Percentiles rank a stretch among this genome's conserved stretches.
Evolutionary conservation across 2,113 vertebrate species (phyloP).

Genomic region (Copsychus sechellarum): DNA sequence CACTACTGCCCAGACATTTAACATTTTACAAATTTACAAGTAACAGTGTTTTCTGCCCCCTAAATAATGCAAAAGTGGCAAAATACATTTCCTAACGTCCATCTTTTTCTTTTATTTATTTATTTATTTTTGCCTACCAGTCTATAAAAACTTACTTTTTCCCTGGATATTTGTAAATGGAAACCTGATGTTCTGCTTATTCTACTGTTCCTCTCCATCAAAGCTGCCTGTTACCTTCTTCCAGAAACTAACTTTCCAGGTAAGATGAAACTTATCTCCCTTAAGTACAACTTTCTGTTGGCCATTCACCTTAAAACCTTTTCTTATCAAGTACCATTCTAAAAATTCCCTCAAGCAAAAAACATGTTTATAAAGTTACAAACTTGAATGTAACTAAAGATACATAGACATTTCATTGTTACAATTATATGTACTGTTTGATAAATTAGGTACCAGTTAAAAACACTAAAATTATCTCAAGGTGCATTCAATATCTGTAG

Average conservation of each 20-base stretch:
- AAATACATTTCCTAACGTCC: slow-evolving; percentile 69
- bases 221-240: slow-evolving; percentile 36
- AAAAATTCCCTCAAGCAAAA: slow-evolving; percentile 79
- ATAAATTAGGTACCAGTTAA: slow-evolving; percentile 88
- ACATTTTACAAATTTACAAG: slow-evolving; percentile 79
- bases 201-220: slow-evolving; percentile 7
- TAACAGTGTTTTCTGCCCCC: slow-evolving; percentile 66
- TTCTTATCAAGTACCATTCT: slow-evolving; percentile 70
- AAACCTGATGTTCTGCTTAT: slow-evolving; percentile 70
- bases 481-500: slow-evolving; percentile 85
- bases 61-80: slow-evolving; percentile 77
- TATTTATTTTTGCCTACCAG: slow-evolving; percentile 40
- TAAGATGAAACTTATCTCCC: slow-evolving; percentile 50
- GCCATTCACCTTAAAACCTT: slow-evolving; percentile 54
- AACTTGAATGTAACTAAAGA: slow-evolving; percentile 84
- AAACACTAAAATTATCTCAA: slow-evolving; percentile 85
- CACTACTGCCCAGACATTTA: slow-evolving; percentile 76
- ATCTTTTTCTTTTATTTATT: slow-evolving; percentile 44
- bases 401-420: slow-evolving; percentile 83
- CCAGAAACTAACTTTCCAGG: slow-evolving; percentile 33
- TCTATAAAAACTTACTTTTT: slow-evolving; percentile 69
- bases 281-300: slow-evolving; percentile 12
- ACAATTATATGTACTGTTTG: slow-evolving; percentile 79
- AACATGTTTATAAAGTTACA: slow-evolving; percentile 85
- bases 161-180: slow-evolving; percentile 67